Base-by-base conservation (phyloP, 2,888 invertebrate species). In the Acronicta psi region DNA sequence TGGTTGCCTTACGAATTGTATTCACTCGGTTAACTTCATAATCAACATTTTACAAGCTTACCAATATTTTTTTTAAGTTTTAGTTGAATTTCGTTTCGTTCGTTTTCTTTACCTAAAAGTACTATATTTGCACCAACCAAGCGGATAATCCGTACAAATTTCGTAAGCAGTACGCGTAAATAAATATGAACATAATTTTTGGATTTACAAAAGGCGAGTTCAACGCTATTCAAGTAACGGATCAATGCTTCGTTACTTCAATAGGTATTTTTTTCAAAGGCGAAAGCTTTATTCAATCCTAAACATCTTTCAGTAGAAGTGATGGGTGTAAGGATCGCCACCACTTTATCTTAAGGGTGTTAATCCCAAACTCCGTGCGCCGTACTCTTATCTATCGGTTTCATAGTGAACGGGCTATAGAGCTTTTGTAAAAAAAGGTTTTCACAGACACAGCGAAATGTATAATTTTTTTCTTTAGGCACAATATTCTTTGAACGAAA, bases 261-360 rank as follows among this genome's bases (percentile, higher is more conserved):
- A 71, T 74, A 72, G 65, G 60, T 77, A 60, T 76, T 74, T 75
- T 68, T 82, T 78, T 73, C 71, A 77, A 75, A 79, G 68, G 76
- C 60, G 17, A 56, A 69, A 11, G 61, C 70, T 77, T 82, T 82
- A 74, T 82, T 79, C 80, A 71, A 77, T 81, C 73, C 70, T 70
- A 69, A 77, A 80, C 69, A 80, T 79, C 74, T 80, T 82, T 81
- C 70, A 73, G 60, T 62, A 61, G 69, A 62, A 71, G 71, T 77
- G 80, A 82, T 82, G 73, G 80, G 68, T 70, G 75, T 69, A 62
- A 65, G 75, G 76, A 77, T 71, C 61, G 69, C 65, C 65, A 74
- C 65, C 77, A 76, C 67, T 84, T 84, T 84, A 83, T 83, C 77
- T 80, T 79, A 69, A 63, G 79, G 70, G 77, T 77, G 80, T 83